Base-by-base conservation (phyloP, 2,888 invertebrate species). In the Agriopis marginaria region DNA sequence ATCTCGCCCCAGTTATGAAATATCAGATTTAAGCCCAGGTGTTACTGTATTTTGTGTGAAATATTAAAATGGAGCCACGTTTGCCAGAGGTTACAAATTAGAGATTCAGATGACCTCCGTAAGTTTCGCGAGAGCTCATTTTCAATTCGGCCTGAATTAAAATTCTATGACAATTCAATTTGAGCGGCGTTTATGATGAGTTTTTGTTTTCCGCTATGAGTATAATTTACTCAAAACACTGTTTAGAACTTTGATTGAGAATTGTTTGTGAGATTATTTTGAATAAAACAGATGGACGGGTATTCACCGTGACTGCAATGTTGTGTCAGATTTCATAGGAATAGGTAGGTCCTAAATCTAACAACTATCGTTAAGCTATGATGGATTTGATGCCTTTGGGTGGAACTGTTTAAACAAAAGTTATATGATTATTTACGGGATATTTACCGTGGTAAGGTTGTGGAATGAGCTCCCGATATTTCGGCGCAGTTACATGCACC, bases 41-140 rank as follows among this genome's bases (percentile, higher is more conserved):
- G 88, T 83, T 86, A 82, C 86, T 80, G 80, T 86, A 85, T 88
- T 87, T 86, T 81, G 82, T 85, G 82, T 89, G 84, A 88, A 89
- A 89, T 89, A 89, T 90, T 86, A 88, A 86, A 86, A 86, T 82
- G 79, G 81, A 79, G 80, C 81, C 80, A 77, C 80, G 82, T 79
- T 80, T 73, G 78, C 74, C 79, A 75, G 82, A 79, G 81, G 83
- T 85, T 83, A 85, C 86, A 86, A 89, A 89, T 89, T 87, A 88
- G 82, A 80, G 80, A 80, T 80, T 82, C 84, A 79, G 83, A 81
- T 86, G 86, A 88, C 87, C 87, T 85, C 77, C 77, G 77, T 82
- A 79, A 79, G 77, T 79, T 81, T 73, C 63, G 66, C 59, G 63
- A 68, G 51, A 65, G 67, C 72, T 78, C 75, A 78, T 77, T 76